Evolutionary conservation across 1,140 invertebrate species (phyloP), one percentile per base, ranked within the genome.

Genomic region (Lineus longissimus): DNA sequence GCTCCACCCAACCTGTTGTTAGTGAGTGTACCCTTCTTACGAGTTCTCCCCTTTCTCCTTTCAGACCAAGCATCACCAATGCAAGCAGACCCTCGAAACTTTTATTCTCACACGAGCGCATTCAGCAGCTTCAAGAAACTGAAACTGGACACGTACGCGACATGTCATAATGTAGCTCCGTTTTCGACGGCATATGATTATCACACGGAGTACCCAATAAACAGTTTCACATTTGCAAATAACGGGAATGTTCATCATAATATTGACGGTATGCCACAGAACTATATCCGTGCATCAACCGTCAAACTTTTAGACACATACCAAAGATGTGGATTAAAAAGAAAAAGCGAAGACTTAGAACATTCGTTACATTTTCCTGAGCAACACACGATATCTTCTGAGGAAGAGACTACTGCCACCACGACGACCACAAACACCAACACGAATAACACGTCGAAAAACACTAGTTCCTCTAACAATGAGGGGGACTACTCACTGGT

Each of bases 401-500:
- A 78, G 64, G 76, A 80, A 70, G 77, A 80, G 59, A 71, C 69
- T 59, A 71, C 68, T 57, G 59, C 66, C 56, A 87, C 86, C 81
- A 91, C 90, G 86, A 90, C 91, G 85, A 87, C 89, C 72, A 74
- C 89, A 89, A 87, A 69, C 60, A 56, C 51, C 41, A 65, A 62
- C 68, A 84, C 86, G 83, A 88, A 79, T 86, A 89, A 75, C 45
- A 79, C 81, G 86, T 87, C 79, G 85, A 90, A 77, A 87, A 82
- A 78, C 55, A 76, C 73, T 30, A 81, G 74, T 65, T 82, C 83
- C 15, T 84, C 78, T 1, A 77, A 75, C 65, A 75, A 65, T 30
- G 95, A 98, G 84, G 96, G 96, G 51, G 96, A 98, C 84, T 98
- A 98, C 84, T 94, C 97, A 81, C 86, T 98, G 78, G 95, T 98